Evolutionary conservation across 2,113 vertebrate species (phyloP).

Genomic region (Cynocephalus volans): DNA sequence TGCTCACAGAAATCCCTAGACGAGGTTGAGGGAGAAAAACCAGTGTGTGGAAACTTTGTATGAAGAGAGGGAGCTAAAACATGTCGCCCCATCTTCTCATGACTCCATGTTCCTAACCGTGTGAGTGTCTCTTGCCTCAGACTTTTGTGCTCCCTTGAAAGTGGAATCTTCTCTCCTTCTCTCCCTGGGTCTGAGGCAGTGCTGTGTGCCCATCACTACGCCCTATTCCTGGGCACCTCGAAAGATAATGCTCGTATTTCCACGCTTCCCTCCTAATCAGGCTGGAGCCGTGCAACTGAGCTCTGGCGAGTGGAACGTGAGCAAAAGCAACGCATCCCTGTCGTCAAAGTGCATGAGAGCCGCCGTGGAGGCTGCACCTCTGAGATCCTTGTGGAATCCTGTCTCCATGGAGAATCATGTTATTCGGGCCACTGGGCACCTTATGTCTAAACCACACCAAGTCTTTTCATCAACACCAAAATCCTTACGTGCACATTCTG

Average conservation of each 20-base stretch:
- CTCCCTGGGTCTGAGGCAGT: neutral
- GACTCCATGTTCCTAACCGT: neutral
- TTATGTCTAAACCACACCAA: fast-evolving
- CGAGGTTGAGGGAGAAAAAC: no score
- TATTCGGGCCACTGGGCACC: no score
- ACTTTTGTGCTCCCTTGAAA: neutral
- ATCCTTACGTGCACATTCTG: fast-evolving
- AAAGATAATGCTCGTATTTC: neutral
- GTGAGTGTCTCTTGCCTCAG: neutral
- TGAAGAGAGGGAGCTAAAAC: fast-evolving
- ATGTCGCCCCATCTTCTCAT: fast-evolving
- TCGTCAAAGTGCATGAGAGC: neutral
- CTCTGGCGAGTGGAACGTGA: fast-evolving
- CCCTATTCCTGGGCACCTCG: neutral
- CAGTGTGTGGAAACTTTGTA: fast-evolving
- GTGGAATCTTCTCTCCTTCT: neutral
- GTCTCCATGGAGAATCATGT: neutral
- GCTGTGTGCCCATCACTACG: fast-evolving
- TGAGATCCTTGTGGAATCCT: neutral
- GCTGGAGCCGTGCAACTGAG: no score
- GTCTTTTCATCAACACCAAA: neutral
- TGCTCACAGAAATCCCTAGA: fast-evolving
- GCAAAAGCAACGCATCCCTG: fast-evolving
- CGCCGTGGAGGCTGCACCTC: neutral
- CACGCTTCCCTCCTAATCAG: neutral